Conservation (phyloP, 2,888 invertebrate genomes). For the Tetramorium bicarinatum region DNA sequence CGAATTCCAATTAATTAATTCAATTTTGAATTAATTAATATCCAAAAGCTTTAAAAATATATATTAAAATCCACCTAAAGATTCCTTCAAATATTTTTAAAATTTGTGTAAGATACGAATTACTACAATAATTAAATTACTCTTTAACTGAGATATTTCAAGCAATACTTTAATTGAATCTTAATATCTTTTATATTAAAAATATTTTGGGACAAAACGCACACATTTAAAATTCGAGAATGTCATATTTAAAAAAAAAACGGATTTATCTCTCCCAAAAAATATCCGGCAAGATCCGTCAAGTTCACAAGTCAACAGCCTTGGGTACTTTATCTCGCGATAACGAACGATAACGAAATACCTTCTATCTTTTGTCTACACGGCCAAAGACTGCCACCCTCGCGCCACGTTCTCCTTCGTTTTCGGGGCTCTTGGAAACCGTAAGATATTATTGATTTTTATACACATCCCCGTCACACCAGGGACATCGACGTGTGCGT, state of each 20-base stretch:
- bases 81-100: not conserved
- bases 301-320: conserved; percentile 2
- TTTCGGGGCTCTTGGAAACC: conserved; percentile 84
- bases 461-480: conserved; percentile 77
- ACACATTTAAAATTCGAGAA: not conserved
- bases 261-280: conserved; percentile 3
- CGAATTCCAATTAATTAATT: too few species aligned
- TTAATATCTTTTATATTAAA: not conserved
- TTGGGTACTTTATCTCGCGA: conserved; percentile 5
- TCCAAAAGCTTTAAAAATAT: not conserved
- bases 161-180: not conserved
- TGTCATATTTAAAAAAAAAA: not conserved
- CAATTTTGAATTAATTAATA: not conserved
- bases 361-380: conserved; percentile 64
- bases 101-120: not conserved
- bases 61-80: not conserved
- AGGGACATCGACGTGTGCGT: conserved; percentile 57
- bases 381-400: conserved; percentile 59
- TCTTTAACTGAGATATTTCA: not conserved
- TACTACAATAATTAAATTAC: not conserved
- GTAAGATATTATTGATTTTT: conserved; percentile 86
- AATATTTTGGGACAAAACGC: not conserved
- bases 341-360: conserved; percentile 68
- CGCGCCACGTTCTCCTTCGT: conserved; percentile 63
- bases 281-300: not conserved